These are phyloP conservation scores for Sepiola atlantica DNA, from an alignment of 2,888 invertebrate species.

Conservation along the genomic window DNA sequence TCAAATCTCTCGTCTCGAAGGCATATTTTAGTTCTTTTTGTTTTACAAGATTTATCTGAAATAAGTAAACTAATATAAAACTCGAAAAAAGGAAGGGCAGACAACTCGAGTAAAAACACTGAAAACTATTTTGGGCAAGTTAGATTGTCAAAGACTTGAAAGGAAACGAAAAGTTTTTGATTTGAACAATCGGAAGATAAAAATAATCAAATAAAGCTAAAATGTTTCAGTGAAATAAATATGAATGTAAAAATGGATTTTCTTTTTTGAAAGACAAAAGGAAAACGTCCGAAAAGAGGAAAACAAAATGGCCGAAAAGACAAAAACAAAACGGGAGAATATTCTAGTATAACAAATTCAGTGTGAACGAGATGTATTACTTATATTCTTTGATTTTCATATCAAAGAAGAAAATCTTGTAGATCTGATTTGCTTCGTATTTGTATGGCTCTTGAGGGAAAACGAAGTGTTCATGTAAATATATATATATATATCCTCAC, in stretches of 20 bases:
- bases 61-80: background rate
- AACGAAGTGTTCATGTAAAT: background rate
- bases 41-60: background rate
- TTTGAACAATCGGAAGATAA: background rate
- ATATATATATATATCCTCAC: background rate
- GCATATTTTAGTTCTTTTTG: background rate
- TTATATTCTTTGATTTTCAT: background rate
- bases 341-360: background rate
- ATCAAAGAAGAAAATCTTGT: background rate
- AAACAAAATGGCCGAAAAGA: background rate
- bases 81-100: background rate
- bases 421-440: background rate
- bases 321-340: background rate
- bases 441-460: conserved; percentile 2
- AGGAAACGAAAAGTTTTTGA: background rate
- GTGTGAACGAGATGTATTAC: background rate
- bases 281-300: background rate
- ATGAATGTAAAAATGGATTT: background rate
- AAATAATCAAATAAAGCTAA: background rate
- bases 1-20: background rate
- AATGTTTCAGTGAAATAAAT: background rate
- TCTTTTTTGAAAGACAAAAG: background rate
- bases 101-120: background rate
- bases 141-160: conserved; percentile 32
- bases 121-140: background rate